These are phyloP conservation scores for Diarsia dahlii DNA, from an alignment of 2,888 invertebrate genomes.

Conservation along the genomic window DNA sequence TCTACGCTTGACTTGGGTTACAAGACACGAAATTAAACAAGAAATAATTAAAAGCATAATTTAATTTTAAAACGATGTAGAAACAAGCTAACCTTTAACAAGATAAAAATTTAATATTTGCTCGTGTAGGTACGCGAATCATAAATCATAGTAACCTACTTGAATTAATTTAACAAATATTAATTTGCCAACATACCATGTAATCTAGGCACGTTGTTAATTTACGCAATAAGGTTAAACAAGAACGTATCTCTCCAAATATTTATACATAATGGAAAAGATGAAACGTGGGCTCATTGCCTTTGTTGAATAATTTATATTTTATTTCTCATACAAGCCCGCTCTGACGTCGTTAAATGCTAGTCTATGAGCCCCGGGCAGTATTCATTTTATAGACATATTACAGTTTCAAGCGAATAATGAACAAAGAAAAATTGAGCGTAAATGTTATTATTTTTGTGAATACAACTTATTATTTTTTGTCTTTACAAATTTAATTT, in stretches of 20 bases:
- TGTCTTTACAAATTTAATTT: constrained; percentile 3
- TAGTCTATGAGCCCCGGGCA: constrained; percentile 75
- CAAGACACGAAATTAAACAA: constrained; percentile 4
- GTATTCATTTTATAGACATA: constrained; percentile 74
- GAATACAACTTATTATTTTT: too few species aligned
- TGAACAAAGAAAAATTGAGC: constrained; percentile 65
- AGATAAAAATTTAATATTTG: constrained; percentile 59
- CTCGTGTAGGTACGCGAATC: constrained; percentile 25
- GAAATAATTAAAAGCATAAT: constrained; percentile 20
- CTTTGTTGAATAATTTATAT: constrained; percentile 87
- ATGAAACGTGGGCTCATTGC: constrained; percentile 83
- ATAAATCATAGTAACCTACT: constrained; percentile 52
- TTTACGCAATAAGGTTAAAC: constrained; percentile 80
- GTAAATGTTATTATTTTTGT: constrained; percentile 55
- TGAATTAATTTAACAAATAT: constrained; percentile 62
- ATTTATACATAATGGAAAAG: constrained; percentile 83
- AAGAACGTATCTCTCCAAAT: constrained; percentile 77
- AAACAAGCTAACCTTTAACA: constrained; percentile 22
- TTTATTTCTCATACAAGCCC: constrained; percentile 80
- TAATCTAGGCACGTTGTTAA: constrained; percentile 76
- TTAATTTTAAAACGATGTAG: constrained; percentile 38
- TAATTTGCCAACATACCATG: constrained; percentile 65
- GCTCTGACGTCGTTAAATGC: constrained; percentile 73
- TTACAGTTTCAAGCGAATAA: constrained; percentile 61
- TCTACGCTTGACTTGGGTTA: neutral